Evolutionary conservation across 2,888 invertebrate species (phyloP), one percentile per base, ranked within the genome.

Genomic region (Eilema caniola): DNA sequence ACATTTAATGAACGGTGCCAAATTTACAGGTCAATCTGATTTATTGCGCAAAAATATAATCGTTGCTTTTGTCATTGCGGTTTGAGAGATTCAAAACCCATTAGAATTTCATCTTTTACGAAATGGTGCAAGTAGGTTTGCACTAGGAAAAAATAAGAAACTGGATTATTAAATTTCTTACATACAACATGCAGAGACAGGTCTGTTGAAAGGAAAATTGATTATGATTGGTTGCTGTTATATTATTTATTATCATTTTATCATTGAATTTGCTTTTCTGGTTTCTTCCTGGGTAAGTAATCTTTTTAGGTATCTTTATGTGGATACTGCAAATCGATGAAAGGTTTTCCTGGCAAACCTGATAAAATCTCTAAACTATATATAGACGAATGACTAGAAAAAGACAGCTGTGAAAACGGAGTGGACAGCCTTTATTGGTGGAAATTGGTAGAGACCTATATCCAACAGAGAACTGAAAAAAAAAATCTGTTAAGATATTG

Each of bases 1-100:
- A 70, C 66, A 37, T 60, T 66, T 66, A 62, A 62, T 62, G 41
- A 62, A 69, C 65, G 47, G 65, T 65, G 60, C 24, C 23, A 69
- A 65, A 25, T 66, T 66, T 20, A 62, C 56, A 37, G 57, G 70
- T 70, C 70, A 66, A 59, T 47, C 41, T 4, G 20, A 33, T 66
- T 67, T 64, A 59, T 60, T 64, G 37, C 57, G 57, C 23, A 25
- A 57, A 69, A 57, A 28, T 25, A 16, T 63, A 59, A 59, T 59
- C 57, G 62, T 68, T 62, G 57, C 53, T 59, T 69, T 53, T 69
- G 63, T 69, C 68, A 59, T 63, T 69, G 68, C 56, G 61, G 61
- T 31, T 56, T 67, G 23, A 41, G 23, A 57, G 57, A 57, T 57
- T 4, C 33, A 57, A 66, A 66, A 57, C 24, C 57, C 66, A 37